Conservation (phyloP, 2,888 invertebrate species). For the Amphipyra tragopoginis region DNA sequence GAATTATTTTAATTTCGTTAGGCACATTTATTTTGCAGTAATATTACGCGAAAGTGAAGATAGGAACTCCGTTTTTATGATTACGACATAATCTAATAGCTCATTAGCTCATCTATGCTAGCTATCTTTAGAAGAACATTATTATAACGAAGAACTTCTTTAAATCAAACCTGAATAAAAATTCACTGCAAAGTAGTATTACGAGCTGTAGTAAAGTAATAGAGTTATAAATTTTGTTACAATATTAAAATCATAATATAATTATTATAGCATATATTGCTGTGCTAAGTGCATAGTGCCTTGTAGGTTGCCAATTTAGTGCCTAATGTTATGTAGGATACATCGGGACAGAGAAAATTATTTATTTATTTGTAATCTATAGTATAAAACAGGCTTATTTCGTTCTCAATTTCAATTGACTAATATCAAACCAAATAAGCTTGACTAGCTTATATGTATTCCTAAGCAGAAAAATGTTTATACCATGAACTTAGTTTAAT, state of each 20-base stretch:
- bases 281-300: constrained; percentile 90
- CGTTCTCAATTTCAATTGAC: constrained; percentile 27
- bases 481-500: constrained; percentile 27
- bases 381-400: constrained; percentile 39
- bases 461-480: constrained; percentile 20
- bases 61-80: constrained; percentile 4
- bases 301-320: constrained; percentile 91
- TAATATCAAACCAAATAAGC: constrained; percentile 41
- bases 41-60: neutral
- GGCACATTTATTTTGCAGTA: constrained; percentile 47
- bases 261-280: constrained; percentile 80
- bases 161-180: constrained; percentile 7
- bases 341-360: constrained; percentile 70
- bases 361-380: constrained; percentile 65
- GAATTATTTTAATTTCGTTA: constrained; percentile 55
- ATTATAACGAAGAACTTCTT: constrained; percentile 19
- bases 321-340: constrained; percentile 85
- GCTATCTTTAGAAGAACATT: constrained; percentile 12
- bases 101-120: constrained; percentile 23
- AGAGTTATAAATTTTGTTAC: constrained; percentile 71
- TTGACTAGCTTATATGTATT: constrained; percentile 41
- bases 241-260: constrained; percentile 68
- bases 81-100: constrained; percentile 10
- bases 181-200: constrained; percentile 53
- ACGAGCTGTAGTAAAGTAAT: constrained; percentile 61